Evolutionary conservation across 1,140 invertebrate species (phyloP).

Genomic region (Arion vulgaris): DNA sequence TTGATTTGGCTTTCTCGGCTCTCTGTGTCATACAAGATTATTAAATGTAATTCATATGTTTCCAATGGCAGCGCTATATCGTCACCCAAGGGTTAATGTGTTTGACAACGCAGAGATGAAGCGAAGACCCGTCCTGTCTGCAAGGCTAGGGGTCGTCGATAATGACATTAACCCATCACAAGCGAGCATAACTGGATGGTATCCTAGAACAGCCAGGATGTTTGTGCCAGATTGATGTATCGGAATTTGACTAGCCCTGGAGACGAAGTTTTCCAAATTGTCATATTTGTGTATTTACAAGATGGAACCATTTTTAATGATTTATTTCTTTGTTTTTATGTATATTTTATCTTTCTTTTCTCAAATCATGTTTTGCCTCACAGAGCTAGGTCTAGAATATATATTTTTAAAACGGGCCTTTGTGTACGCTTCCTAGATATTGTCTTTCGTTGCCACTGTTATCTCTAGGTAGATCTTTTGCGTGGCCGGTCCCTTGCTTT

Average conservation of each 20-base stretch:
- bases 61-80: slow-evolving; percentile 40
- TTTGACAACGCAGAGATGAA: slow-evolving; percentile 31
- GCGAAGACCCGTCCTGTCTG: slow-evolving; percentile 6
- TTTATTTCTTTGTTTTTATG: neutral
- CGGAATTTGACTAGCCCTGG: neutral
- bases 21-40: slow-evolving; percentile 53
- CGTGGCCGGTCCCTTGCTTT: too few relatives aligned
- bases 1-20: slow-evolving; percentile 26
- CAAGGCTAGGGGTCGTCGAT: neutral
- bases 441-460: too few relatives aligned
- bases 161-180: slow-evolving; percentile 27
- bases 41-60: slow-evolving; percentile 57
- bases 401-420: too few relatives aligned
- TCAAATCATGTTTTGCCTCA: too few relatives aligned
- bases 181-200: neutral
- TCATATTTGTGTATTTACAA: too few relatives aligned
- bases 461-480: too few relatives aligned
- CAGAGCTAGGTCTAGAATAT: too few relatives aligned
- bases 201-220: neutral
- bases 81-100: slow-evolving; percentile 24
- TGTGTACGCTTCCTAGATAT: too few relatives aligned
- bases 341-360: neutral
- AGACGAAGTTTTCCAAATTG: neutral
- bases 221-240: neutral
- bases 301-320: neutral